These are phyloP conservation scores for Tetragonula carbonaria DNA, from an alignment of 2,888 invertebrate genomes.

Conservation along the genomic window DNA sequence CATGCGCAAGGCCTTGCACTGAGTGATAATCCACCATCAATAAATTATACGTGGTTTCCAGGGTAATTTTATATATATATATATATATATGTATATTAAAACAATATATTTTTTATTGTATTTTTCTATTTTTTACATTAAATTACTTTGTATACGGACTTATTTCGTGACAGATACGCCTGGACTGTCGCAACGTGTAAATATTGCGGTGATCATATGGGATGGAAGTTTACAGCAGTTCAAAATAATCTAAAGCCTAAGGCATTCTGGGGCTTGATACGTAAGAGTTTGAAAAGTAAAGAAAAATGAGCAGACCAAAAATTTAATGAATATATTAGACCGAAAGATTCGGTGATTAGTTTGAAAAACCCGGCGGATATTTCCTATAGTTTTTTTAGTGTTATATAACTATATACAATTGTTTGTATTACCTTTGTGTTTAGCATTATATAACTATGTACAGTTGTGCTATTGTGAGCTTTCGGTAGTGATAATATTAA, in stretches of 20 bases:
- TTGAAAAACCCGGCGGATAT: constrained; percentile 22
- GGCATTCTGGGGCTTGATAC: constrained; percentile 90
- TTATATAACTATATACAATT: constrained; percentile 18
- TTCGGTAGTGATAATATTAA: constrained; percentile 19
- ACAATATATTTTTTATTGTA: not conserved
- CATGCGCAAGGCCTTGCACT: constrained; percentile 85
- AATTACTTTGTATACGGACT: not conserved
- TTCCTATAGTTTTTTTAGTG: constrained; percentile 20
- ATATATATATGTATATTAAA: no score
- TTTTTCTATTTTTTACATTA: not conserved
- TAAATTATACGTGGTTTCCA: constrained; percentile 94
- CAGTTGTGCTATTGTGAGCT: constrained; percentile 14
- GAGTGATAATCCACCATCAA: constrained; percentile 86
- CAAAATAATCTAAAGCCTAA: constrained; percentile 87
- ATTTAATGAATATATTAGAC: not conserved
- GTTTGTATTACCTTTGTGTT: constrained; percentile 13
- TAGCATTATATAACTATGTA: constrained; percentile 14
- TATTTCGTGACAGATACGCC: constrained; percentile 87
- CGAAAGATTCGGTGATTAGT: constrained; percentile 33
- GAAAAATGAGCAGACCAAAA: constrained; percentile 25
- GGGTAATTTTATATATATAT: constrained; percentile 85
- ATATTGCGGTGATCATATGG: constrained; percentile 89
- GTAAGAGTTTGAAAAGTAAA: constrained; percentile 83
- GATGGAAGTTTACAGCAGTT: constrained; percentile 92
- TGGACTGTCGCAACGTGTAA: constrained; percentile 92